These are phyloP conservation scores for Romanogobio albipinnatus DNA, from an alignment of 2,113 vertebrate genomes.

Conservation along the genomic window DNA sequence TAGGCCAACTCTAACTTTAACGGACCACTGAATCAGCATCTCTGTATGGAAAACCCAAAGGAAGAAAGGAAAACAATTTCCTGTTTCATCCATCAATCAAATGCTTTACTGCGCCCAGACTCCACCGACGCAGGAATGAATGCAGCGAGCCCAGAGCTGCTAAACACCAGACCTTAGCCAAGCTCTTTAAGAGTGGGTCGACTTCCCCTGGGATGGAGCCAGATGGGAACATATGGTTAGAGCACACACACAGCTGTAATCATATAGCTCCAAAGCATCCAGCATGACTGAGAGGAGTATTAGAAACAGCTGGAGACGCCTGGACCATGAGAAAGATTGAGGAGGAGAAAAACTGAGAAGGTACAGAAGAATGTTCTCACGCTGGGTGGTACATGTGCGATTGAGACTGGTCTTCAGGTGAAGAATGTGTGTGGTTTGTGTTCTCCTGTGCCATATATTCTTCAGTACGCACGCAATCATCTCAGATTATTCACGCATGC, in stretches of 20 bases:
- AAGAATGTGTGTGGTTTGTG: constrained; percentile 2
- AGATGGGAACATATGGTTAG: constrained; percentile 30
- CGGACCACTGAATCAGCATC: constrained; percentile 31
- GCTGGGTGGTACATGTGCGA: constrained; percentile 33
- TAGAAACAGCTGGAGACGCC: constrained; percentile 61
- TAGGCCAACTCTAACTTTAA: background rate
- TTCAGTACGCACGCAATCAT: background rate
- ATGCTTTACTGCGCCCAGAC: constrained; percentile 19
- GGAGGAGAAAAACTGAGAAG: constrained; percentile 39
- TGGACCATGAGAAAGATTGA: constrained; percentile 39
- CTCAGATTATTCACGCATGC: background rate
- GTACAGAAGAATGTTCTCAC: constrained; percentile 43
- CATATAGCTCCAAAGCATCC: constrained; percentile 50
- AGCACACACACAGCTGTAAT: constrained; percentile 61
- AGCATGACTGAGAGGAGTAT: constrained; percentile 54
- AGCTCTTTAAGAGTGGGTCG: constrained; percentile 18
- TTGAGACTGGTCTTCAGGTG: constrained; percentile 32
- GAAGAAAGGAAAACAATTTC: constrained; percentile 31
- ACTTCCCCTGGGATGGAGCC: constrained; percentile 16
- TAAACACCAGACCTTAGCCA: constrained; percentile 14
- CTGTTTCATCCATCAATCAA: constrained; percentile 35
- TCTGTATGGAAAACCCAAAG: constrained; percentile 27
- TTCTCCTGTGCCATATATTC: background rate
- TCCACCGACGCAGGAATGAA: constrained; percentile 25
- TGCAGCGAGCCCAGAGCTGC: background rate